Evolutionary conservation across 2,888 invertebrate genomes (phyloP).

Genomic region (Melanchra persicariae): DNA sequence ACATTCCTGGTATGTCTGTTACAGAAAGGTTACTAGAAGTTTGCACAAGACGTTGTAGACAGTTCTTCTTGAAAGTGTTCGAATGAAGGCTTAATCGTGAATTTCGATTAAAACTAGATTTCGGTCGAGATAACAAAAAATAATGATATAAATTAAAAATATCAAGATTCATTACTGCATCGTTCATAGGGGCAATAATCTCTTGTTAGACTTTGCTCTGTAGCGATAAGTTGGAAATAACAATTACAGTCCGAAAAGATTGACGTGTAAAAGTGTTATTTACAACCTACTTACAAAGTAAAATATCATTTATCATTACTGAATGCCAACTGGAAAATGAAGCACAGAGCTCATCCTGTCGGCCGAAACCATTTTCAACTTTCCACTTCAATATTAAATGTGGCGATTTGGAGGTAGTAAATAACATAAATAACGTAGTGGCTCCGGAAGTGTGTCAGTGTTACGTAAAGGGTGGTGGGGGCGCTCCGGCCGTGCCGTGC

Average conservation of each 20-base stretch:
- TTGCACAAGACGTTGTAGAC: not conserved
- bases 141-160: not conserved
- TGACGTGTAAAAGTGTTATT: too few species aligned
- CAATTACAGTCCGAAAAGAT: not conserved
- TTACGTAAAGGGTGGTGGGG: conserved; percentile 52
- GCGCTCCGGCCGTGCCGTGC: conserved; percentile 20
- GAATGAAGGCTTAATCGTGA: not conserved
- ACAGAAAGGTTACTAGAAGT: not conserved
- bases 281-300: too few species aligned
- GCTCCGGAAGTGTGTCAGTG: conserved; percentile 59
- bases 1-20: not conserved
- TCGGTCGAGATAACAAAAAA: not conserved
- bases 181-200: not conserved
- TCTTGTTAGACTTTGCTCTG: not conserved
- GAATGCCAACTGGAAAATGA: not conserved
- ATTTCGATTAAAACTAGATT: not conserved
- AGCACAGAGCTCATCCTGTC: conserved; percentile 5
- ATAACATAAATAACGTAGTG: conserved; percentile 61
- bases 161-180: too few species aligned
- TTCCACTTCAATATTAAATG: conserved; percentile 33
- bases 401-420: conserved; percentile 48
- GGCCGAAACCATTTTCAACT: conserved; percentile 20
- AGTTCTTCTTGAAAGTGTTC: not conserved
- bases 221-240: not conserved
- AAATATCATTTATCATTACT: too few species aligned